These are phyloP conservation scores for Listrodromus nycthemerus DNA, from an alignment of 2,888 invertebrate species.

Conservation along the genomic window DNA sequence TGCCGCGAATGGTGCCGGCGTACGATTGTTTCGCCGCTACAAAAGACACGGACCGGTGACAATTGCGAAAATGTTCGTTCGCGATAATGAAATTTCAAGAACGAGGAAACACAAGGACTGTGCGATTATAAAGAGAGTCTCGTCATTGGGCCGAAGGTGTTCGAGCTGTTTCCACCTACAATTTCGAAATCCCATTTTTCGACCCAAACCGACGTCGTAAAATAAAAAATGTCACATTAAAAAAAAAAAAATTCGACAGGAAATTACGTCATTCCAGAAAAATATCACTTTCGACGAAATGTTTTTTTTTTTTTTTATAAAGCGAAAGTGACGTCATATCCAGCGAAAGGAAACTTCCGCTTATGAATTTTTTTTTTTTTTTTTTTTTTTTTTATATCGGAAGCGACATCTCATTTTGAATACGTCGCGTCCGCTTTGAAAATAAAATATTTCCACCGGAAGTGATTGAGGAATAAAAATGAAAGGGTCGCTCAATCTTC, in stretches of 20 bases:
- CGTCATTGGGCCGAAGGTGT: background rate
- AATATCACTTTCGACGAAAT: too few species aligned
- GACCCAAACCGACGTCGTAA: too few species aligned
- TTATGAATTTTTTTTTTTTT: too few species aligned
- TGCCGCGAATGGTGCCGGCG: background rate
- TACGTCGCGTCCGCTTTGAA: too few species aligned
- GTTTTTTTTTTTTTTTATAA: too few species aligned
- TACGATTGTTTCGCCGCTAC: background rate
- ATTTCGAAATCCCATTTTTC: background rate
- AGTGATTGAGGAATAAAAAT: background rate
- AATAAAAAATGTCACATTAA: too few species aligned
- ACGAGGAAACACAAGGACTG: background rate
- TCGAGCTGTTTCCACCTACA: background rate
- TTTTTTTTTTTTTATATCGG: too few species aligned
- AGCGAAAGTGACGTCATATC: too few species aligned
- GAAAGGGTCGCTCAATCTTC: background rate
- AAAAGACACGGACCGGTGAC: background rate
- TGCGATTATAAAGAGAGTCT: background rate
- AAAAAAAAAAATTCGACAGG: too few species aligned
- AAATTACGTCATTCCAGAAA: too few species aligned
- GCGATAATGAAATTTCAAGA: background rate
- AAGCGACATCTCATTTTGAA: too few species aligned
- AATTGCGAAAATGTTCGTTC: background rate
- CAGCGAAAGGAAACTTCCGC: too few species aligned
- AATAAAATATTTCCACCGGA: background rate